These are phyloP conservation scores for Chelon labrosus DNA, from an alignment of 2,797 vertebrate genomes.

Conservation along the genomic window DNA sequence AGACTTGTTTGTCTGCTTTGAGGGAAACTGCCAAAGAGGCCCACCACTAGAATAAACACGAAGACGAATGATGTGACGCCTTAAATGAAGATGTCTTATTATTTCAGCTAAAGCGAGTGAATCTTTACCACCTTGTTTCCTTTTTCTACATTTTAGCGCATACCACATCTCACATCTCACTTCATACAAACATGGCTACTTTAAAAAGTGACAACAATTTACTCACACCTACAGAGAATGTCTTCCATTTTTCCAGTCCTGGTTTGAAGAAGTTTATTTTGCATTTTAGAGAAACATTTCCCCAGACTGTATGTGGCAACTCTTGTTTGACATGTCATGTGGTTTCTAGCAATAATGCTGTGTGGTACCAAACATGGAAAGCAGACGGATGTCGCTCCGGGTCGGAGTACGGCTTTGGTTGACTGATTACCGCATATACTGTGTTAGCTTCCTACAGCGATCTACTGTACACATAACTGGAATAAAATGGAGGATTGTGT, in stretches of 20 bases:
- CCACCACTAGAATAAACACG: constrained; percentile 28
- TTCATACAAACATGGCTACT: constrained; percentile 13
- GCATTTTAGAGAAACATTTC: constrained; percentile 25
- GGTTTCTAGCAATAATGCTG: constrained; percentile 77
- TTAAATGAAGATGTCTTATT: constrained; percentile 57
- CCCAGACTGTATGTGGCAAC: constrained; percentile 21
- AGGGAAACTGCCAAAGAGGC: constrained; percentile 68
- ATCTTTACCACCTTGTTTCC: constrained; percentile 25
- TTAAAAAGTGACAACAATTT: constrained; percentile 11
- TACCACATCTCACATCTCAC: constrained; percentile 9
- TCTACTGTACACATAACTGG: constrained; percentile 69
- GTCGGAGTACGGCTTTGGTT: constrained; percentile 36
- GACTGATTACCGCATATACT: constrained; percentile 78
- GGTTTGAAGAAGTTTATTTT: constrained; percentile 15
- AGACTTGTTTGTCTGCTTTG: constrained; percentile 45
- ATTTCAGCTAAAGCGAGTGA: constrained; percentile 26
- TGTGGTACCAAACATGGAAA: constrained; percentile 44
- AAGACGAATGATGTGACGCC: constrained; percentile 48
- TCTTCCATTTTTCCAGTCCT: constrained; percentile 68
- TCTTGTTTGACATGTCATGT: constrained; percentile 50
- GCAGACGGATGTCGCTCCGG: constrained; percentile 35
- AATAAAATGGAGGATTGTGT: constrained; percentile 76
- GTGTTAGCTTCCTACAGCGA: constrained; percentile 75
- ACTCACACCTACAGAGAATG: constrained; percentile 37
- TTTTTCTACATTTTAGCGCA: constrained; percentile 25